These are phyloP conservation scores for Emmelina monodactyla DNA, from an alignment of 2,888 invertebrate species.

Conservation along the genomic window DNA sequence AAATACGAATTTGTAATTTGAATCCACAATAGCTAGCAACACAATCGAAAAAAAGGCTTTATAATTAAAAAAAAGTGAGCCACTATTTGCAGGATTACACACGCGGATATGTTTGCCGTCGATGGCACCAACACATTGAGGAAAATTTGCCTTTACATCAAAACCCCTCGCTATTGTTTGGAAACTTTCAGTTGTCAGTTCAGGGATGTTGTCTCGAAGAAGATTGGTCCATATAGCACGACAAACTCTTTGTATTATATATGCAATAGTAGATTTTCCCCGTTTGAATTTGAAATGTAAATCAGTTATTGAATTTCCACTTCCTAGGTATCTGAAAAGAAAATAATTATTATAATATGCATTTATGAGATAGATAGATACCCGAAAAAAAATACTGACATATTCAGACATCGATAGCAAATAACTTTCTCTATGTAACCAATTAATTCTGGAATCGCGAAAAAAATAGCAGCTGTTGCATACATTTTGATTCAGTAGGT, in stretches of 20 bases:
- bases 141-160: conserved; percentile 8
- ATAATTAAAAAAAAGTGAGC: conserved; percentile 9
- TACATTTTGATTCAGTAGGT: no score
- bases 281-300: conserved; percentile 11
- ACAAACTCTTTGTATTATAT: conserved; percentile 12
- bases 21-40: conserved; percentile 8
- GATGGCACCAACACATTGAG: conserved; percentile 8
- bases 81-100: conserved; percentile 6
- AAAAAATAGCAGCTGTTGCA: no score
- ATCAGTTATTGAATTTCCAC: conserved; percentile 19
- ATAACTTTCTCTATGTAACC: no score
- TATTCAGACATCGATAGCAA: no score
- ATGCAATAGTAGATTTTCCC: conserved; percentile 9
- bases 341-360: no score
- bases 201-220: conserved; percentile 8
- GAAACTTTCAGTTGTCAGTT: background rate
- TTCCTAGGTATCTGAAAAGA: conserved; percentile 21
- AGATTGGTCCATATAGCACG: conserved; percentile 12
- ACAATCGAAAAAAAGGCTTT: conserved; percentile 10
- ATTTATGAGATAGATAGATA: no score
- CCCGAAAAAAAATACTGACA: no score
- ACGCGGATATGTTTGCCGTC: conserved; percentile 8
- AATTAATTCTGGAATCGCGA: no score
- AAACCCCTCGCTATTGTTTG: background rate
- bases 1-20: conserved; percentile 8